A percentile compares a stretch with the other conserved stretches of the same genome.
Evolutionary conservation across 2,888 invertebrate genomes (phyloP).

Genomic region (Oxytorus armatus): DNA sequence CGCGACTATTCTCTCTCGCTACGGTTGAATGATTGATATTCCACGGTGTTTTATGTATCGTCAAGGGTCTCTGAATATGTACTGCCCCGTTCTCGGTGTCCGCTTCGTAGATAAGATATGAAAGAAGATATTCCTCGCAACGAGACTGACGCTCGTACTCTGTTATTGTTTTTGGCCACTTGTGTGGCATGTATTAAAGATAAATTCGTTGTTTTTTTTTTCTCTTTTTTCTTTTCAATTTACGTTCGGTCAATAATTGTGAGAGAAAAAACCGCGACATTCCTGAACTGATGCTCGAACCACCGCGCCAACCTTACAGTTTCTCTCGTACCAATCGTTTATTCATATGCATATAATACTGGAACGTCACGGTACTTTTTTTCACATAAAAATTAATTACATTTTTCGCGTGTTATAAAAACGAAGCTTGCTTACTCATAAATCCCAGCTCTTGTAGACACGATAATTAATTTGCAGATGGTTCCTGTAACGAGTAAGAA

Average conservation of each 20-base stretch:
- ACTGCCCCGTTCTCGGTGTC: slow-evolving; percentile 1
- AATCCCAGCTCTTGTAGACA: slow-evolving; percentile 14
- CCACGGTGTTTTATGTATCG: slow-evolving; percentile 50
- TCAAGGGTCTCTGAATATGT: slow-evolving; percentile 35
- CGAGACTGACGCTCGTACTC: slow-evolving; percentile 16
- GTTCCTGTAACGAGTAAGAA: slow-evolving; percentile 54
- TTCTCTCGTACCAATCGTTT: too few species aligned
- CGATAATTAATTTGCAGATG: slow-evolving; percentile 59
- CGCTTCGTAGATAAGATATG: slow-evolving; percentile 27
- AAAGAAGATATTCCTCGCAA: slow-evolving; percentile 21
- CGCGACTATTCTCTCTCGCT: slow-evolving; percentile 29
- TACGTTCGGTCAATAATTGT: too few species aligned
- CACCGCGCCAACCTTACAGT: too few species aligned
- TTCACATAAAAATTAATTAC: not conserved
- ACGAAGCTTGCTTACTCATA: slow-evolving; percentile 1
- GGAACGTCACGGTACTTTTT: too few species aligned
- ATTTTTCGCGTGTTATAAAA: not conserved
- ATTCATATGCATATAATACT: too few species aligned
- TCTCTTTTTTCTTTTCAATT: too few species aligned
- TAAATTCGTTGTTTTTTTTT: slow-evolving; percentile 1
- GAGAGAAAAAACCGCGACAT: too few species aligned
- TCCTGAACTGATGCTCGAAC: too few species aligned
- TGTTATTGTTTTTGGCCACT: slow-evolving; percentile 16
- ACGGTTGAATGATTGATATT: slow-evolving; percentile 61
- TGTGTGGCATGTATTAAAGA: not conserved